Evolutionary conservation across 2,888 invertebrate genomes (phyloP), one percentile per base, ranked within the genome.

Genomic region (Cantharis flavilabris): DNA sequence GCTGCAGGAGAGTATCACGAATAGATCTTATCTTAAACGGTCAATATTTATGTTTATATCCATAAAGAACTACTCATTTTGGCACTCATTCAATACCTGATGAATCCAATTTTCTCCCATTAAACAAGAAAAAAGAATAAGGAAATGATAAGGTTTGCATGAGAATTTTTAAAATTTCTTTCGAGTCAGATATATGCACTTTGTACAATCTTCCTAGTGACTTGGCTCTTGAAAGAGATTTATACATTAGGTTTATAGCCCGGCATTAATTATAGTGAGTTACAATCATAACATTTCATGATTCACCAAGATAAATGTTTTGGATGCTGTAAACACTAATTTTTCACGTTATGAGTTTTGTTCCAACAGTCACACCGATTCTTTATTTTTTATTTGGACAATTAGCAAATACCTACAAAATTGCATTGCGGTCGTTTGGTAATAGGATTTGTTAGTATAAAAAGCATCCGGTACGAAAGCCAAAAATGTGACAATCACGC

Each of bases 201-300:
- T 67, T 30, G 3, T 30, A 67, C 13, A 67, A 67, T 67, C 5
- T 64, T 64, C n/a, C 49, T 67, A 13, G 65, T 18, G 3, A 23
- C 65, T 71, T 77, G 70, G 77, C 77, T 62, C 73, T 20, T 16
- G 16, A 18, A 16, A 23, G 62, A 62, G 73, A 18, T 69, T 70
- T 73, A 23, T 72, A 33, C 14, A 70, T 69, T 65, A 49, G 71
- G 16, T 76, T 76, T 73, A 75, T 72, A 73, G 69, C 69, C 30
- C 49, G 23, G 62, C 62, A 69, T 77, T 70, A 76, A 76, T 76
- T 75, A 77, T 75, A 23, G 26, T 65, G 75, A 77, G 75, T 49
- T 67, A 74, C 16, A 64, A 70, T 77, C 70, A 75, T 67, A 75
- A 72, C 75, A 77, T 75, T 62, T 14, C 49, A 75, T 64, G 71